A percentile compares a stretch with the other conserved stretches of the same genome.
Evolutionary conservation across 2,888 invertebrate genomes (phyloP).

Genomic region (Cheilosia grossa): DNA sequence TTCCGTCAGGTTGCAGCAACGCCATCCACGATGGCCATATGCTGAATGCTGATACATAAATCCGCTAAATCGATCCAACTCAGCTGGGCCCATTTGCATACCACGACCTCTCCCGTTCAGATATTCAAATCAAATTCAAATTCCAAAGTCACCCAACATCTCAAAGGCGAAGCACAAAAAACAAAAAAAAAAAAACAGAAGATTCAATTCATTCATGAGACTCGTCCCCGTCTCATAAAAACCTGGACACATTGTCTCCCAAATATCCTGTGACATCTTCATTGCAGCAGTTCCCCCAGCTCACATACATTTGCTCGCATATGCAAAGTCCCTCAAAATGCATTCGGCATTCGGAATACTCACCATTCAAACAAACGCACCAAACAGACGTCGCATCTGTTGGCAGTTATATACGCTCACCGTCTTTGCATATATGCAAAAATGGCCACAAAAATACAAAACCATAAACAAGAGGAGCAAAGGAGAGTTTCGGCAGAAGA

Average conservation of each 20-base stretch:
- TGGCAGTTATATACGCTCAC: constrained; percentile 1
- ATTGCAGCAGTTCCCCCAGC: constrained; percentile 49
- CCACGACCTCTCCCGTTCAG: constrained; percentile 56
- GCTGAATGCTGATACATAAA: constrained; percentile 3
- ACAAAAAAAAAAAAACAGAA: background rate
- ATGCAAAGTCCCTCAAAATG: constrained; percentile 42
- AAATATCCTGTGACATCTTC: constrained; percentile 73
- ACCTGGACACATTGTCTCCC: constrained; percentile 72
- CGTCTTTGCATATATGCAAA: constrained; percentile 39
- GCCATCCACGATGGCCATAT: background rate
- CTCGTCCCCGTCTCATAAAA: constrained; percentile 69
- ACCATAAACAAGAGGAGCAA: background rate
- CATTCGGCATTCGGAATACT: constrained; percentile 43
- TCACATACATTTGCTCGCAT: background rate
- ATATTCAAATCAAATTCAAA: constrained; percentile 66
- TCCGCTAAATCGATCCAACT: constrained; percentile 4
- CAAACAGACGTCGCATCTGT: constrained; percentile 11
- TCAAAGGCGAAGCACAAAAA: background rate
- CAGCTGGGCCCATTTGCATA: constrained; percentile 58
- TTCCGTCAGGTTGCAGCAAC: constrained; percentile 4
- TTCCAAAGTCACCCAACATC: constrained; percentile 55
- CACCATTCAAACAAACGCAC: constrained; percentile 55
- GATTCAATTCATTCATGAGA: constrained; percentile 69
- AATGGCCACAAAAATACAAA: constrained; percentile 52
- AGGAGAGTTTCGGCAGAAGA: background rate